These are phyloP conservation scores for Hipposideros larvatus DNA, from an alignment of 2,797 vertebrate species.

Conservation along the genomic window DNA sequence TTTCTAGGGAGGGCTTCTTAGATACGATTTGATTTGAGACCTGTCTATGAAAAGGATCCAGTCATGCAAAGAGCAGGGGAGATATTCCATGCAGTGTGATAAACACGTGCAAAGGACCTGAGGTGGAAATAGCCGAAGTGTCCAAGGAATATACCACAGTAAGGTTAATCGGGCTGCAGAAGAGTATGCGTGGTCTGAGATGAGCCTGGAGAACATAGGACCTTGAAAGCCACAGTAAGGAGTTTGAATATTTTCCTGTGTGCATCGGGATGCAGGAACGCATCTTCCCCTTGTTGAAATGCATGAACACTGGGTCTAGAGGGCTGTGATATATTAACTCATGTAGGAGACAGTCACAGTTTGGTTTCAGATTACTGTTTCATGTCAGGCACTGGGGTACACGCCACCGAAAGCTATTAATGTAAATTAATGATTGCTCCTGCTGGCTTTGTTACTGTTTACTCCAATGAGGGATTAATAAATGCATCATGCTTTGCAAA, in stretches of 20 bases:
- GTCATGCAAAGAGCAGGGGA: background rate
- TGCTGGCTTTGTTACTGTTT: constrained; percentile 84
- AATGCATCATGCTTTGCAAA: constrained; percentile 81
- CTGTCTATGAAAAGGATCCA: background rate
- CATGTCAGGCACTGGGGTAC: constrained; percentile 56
- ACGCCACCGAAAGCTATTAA: constrained; percentile 84
- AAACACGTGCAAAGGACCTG: background rate
- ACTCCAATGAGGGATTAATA: constrained; percentile 84
- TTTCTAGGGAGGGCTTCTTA: background rate
- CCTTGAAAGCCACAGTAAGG: background rate
- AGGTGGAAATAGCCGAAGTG: background rate
- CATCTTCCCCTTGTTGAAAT: constrained; percentile 36
- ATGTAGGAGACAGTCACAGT: constrained; percentile 54
- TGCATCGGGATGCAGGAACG: background rate
- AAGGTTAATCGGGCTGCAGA: background rate
- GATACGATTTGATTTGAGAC: constrained; percentile 17
- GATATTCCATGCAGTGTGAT: background rate
- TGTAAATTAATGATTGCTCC: constrained; percentile 87
- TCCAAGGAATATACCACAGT: background rate
- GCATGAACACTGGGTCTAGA: constrained; percentile 50
- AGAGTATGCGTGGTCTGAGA: background rate
- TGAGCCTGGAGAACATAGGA: background rate
- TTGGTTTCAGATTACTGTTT: constrained; percentile 71
- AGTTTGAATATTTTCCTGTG: background rate
- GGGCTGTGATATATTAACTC: constrained; percentile 39